Conservation (phyloP, 2,888 invertebrate genomes). For the Synanthedon vespiformis region DNA sequence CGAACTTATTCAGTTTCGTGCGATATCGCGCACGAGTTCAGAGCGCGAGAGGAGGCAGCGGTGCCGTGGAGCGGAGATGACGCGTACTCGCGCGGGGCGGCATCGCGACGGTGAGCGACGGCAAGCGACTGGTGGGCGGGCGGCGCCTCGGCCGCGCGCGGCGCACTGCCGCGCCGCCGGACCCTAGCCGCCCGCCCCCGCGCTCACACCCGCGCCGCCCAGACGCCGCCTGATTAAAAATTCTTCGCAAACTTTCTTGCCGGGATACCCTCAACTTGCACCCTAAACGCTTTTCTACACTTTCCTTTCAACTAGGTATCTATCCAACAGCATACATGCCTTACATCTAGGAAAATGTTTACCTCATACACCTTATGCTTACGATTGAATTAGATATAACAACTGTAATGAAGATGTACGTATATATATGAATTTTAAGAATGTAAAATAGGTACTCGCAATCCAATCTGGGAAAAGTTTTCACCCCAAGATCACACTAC, state of each 20-base stretch:
- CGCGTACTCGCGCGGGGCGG: constrained; percentile 24
- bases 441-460: no score
- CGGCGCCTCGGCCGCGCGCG: constrained; percentile 70
- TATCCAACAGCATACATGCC: no score
- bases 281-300: not conserved
- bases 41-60: constrained; percentile 17
- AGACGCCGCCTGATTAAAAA: constrained; percentile 48
- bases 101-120: constrained; percentile 26
- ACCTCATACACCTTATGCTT: no score
- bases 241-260: constrained; percentile 50
- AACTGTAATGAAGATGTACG: no score
- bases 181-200: constrained; percentile 27
- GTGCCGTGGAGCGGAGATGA: constrained; percentile 14
- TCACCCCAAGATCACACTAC: no score
- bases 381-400: no score
- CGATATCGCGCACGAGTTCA: constrained; percentile 40
- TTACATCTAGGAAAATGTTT: no score
- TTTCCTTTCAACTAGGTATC: not conserved
- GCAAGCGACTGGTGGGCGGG: constrained; percentile 46
- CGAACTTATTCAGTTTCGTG: constrained; percentile 70
- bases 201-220: constrained; percentile 21
- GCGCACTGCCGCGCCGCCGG: constrained; percentile 65
- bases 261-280: not conserved
- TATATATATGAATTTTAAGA: no score
- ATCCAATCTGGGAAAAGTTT: no score